Evolutionary conservation across 1,140 invertebrate genomes (phyloP).

Genomic region (Drosophila ficusphila): DNA sequence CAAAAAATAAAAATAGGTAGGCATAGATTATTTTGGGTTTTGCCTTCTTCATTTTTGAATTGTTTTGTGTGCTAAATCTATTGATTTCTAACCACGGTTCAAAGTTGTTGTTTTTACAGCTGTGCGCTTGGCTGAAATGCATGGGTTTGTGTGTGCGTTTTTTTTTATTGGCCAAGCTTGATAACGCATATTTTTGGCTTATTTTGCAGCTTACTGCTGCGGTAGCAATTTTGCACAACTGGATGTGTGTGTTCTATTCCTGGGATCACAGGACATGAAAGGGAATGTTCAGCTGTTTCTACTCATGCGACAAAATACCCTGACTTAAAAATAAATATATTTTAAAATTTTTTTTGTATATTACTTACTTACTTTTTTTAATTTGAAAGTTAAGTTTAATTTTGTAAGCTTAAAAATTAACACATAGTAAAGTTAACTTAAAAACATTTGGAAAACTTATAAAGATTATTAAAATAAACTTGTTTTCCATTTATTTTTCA

Average conservation of each 20-base stretch:
- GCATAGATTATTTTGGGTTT: too few relatives aligned
- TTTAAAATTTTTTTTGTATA: too few relatives aligned
- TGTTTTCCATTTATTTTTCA: too few relatives aligned
- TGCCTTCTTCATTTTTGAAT: too few relatives aligned
- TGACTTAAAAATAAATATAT: too few relatives aligned
- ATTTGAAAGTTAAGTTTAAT: too few relatives aligned
- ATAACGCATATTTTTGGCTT: slow-evolving; percentile 82
- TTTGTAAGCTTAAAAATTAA: too few relatives aligned
- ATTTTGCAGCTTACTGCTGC: slow-evolving; percentile 79
- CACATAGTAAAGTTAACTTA: too few relatives aligned
- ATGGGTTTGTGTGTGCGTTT: slow-evolving; percentile 25
- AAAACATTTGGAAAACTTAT: neutral
- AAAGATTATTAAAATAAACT: neutral
- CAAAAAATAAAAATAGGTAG: too few relatives aligned
- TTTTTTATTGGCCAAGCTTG: slow-evolving; percentile 76
- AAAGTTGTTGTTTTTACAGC: slow-evolving; percentile 51
- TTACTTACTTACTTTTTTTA: too few relatives aligned
- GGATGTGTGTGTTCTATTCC: slow-evolving; percentile 2
- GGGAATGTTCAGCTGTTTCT: neutral
- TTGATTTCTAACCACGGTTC: slow-evolving; percentile 14
- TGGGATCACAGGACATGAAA: neutral
- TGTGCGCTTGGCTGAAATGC: slow-evolving; percentile 20
- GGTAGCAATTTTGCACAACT: slow-evolving; percentile 67
- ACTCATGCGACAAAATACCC: neutral
- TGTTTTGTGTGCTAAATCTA: too few relatives aligned